Evolutionary conservation across 2,888 invertebrate species (phyloP), one percentile per base, ranked within the genome.

Genomic region (Sesia apiformis): DNA sequence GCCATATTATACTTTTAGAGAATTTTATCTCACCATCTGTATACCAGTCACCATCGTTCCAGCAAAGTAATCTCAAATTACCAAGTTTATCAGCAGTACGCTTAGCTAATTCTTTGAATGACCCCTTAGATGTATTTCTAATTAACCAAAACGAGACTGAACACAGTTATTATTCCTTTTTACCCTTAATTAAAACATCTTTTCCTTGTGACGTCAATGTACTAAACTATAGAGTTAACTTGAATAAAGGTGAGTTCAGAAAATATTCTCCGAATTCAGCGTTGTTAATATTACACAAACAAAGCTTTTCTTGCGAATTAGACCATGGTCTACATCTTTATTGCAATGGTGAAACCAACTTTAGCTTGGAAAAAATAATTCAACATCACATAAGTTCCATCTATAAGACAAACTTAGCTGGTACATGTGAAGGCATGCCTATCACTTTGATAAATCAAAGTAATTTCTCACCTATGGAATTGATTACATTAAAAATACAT

Each of bases 171-270:
- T 85, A 76, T 57, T 64, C 71, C 4, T 83, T 79, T 63, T 59
- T 86, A 40, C 84, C 85, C 2, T 65, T 88, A 56, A 65, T 85
- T 23, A 84, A 79, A 63, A 70, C 69, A 4, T 62, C 77, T 3
- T 84, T 85, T 63, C 87, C 87, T 3, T 86, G 87, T 62, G 86
- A 86, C 60, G 70, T 85, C 3, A 60, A 69, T 0, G 60, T 87
- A n/a, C 53, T 87, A 2, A 86, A 79, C 60, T 87, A 72, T 55
- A 77, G 87, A 61, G 59, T 70, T 8, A 56, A 75, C 40, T 56
- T 79, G 40, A 65, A 69, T 40, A 70, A 63, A 61, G 61, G 56
- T 3, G 56, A 60, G 4, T 52, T 63, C 23, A 59, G 63, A 40
- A 58, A 71, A 55, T 60, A 61, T 6, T 59, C 58, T 49, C 70